Evolutionary conservation across 2,797 vertebrate species (phyloP), one percentile per base, ranked within the genome.

Genomic region (Acropternis orthonyx): DNA sequence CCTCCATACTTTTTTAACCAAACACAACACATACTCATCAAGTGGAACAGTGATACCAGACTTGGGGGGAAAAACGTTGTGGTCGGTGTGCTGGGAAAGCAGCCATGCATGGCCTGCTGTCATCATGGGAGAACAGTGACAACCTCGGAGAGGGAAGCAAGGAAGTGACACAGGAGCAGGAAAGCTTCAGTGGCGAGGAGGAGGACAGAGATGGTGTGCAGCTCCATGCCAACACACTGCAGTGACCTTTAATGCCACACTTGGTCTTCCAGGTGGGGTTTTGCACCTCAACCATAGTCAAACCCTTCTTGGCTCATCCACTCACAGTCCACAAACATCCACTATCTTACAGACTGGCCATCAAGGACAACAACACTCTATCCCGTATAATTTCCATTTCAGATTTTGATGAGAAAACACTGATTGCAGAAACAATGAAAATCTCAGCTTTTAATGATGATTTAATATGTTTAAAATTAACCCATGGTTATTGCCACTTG

Each of bases 401-500:
- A 59, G 16, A 23, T 65, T 74, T 74, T 46, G 9, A 61, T 36
- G 32, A 75, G 49, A 72, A 95, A 93, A 89, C 10, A 78, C 2
- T n/a, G 54, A 84, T 75, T 85, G 37, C 1, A 0, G 89, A 12
- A 14, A 85, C 0, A 0, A 72, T 22, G 14, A 56, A 80, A 81
- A 78, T 56, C 26, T 8, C 21, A 62, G 41, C 9, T 68, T 86
- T 78, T 86, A 84, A 83, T 39, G 44, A 51, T 85, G 27, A 81
- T 58, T 84, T 88, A 84, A 78, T 63, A 76, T 10, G 17, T 66
- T 75, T 84, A n/a, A 86, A 86, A 80, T 94, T 72, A 92, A 67
- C 10, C 48, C 41, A 43, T 43, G 20, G 28, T 85, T 89, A 48
- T 58, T 66, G 59, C 55, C 58, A 43, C 26, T 78, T 90, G 37